Conservation (phyloP, 2,113 vertebrate species). For the Hippocampus guttulatus region DNA sequence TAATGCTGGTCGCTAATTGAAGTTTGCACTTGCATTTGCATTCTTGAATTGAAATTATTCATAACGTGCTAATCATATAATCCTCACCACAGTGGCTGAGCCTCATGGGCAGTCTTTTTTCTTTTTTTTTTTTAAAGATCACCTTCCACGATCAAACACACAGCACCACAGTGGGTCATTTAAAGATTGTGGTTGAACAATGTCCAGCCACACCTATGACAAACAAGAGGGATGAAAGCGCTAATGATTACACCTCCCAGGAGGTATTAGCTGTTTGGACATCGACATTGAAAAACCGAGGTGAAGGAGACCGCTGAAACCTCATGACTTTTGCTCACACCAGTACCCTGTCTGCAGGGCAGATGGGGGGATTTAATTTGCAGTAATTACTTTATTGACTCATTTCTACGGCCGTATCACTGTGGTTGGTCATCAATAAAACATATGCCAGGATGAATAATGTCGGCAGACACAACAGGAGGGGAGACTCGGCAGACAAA, state of each 20-base stretch:
- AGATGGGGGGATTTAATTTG: conserved; percentile 67
- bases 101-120: conserved; percentile 33
- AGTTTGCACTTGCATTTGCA: conserved; percentile 32
- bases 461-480: conserved; percentile 58
- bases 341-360: conserved; percentile 45
- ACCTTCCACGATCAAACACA: conserved; percentile 35
- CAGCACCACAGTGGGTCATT: conserved; percentile 43
- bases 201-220: conserved; percentile 54
- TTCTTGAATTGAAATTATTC: conserved; percentile 52
- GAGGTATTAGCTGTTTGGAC: conserved; percentile 63
- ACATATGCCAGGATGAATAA: conserved; percentile 71
- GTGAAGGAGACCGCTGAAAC: conserved; percentile 59
- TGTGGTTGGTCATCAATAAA: conserved; percentile 74
- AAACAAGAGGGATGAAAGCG: conserved; percentile 67
- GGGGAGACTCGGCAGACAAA: conserved; percentile 49
- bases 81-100: conserved; percentile 27
- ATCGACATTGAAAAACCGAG: conserved; percentile 60
- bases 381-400: conserved; percentile 78
- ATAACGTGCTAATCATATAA: conserved; percentile 44
- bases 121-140: conserved; percentile 22
- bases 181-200: conserved; percentile 48
- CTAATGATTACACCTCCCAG: conserved; percentile 67
- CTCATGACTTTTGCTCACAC: conserved; percentile 40
- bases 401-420: conserved; percentile 67
- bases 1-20: conserved; percentile 53